Evolutionary conservation across 1,140 invertebrate genomes (phyloP).

Genomic region (Drosophila parvula): DNA sequence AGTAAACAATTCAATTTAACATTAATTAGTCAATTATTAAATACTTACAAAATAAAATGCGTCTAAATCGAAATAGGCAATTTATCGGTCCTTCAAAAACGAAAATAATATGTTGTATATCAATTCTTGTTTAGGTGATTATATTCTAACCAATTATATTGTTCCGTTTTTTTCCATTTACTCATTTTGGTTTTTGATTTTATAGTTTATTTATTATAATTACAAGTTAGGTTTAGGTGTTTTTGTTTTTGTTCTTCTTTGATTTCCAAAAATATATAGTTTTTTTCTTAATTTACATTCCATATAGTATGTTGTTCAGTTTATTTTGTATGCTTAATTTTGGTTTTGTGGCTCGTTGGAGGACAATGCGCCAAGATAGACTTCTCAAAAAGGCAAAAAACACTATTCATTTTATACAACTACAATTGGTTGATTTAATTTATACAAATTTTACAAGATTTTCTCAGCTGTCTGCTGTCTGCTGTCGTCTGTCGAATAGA

Average conservation of each 20-base stretch:
- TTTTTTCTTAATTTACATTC: constrained; percentile 38
- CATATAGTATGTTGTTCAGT: constrained; percentile 34
- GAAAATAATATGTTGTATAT: constrained; percentile 33
- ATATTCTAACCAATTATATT: constrained; percentile 62
- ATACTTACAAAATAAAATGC: constrained; percentile 81
- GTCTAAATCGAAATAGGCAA: constrained; percentile 70
- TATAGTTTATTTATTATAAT: constrained; percentile 47
- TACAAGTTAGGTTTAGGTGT: constrained; percentile 30
- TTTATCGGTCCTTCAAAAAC: constrained; percentile 28
- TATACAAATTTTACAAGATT: constrained; percentile 69
- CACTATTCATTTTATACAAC: constrained; percentile 52
- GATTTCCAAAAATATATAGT: constrained; percentile 67
- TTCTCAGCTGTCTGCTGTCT: constrained; percentile 6
- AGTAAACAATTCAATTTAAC: constrained; percentile 66
- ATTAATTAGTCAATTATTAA: constrained; percentile 65
- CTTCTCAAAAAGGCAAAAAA: constrained; percentile 74
- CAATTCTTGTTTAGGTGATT: constrained; percentile 47
- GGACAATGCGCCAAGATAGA: constrained; percentile 75
- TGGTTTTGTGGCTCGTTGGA: constrained; percentile 53
- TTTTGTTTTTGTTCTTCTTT: constrained; percentile 18
- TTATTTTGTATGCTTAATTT: constrained; percentile 30
- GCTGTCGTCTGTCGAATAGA: constrained; percentile 23
- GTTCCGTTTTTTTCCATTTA: constrained; percentile 22
- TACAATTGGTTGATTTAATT: constrained; percentile 48
- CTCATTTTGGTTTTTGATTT: constrained; percentile 10